A percentile compares a stretch with the other conserved stretches of the same genome.
Conservation (phyloP, 2,113 vertebrate species). For the Bambusicola thoracicus region DNA sequence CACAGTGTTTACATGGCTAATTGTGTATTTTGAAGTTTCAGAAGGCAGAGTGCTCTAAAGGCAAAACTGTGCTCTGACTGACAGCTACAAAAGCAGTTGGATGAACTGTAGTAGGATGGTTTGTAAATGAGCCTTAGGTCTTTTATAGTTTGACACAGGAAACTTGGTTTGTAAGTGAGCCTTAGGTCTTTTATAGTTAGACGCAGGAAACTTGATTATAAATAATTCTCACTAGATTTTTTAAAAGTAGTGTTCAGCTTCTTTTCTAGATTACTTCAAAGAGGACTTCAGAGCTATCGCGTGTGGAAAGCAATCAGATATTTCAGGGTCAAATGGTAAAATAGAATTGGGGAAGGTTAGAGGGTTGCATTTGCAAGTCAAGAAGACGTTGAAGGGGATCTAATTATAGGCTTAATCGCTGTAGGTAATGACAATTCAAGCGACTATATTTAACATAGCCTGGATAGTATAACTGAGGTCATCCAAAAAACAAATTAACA, state of each 20-base stretch:
- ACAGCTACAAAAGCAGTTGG: neutral
- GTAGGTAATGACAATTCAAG: slow-evolving; percentile 44
- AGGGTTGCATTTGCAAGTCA: slow-evolving; percentile 55
- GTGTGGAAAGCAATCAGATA: neutral
- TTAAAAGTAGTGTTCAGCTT: slow-evolving; percentile 2
- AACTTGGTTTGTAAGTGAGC: slow-evolving; percentile 1
- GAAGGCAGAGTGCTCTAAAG: neutral
- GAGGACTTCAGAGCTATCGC: neutral
- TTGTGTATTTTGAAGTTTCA: neutral
- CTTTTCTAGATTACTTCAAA: neutral
- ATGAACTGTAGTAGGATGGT: neutral
- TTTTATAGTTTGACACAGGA: slow-evolving; percentile 19
- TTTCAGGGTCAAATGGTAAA: slow-evolving; percentile 46
- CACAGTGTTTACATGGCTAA: neutral
- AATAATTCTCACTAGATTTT: neutral
- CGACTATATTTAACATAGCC: slow-evolving; percentile 59
- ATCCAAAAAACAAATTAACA: neutral
- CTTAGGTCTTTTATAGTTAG: neutral
- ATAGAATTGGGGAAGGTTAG: slow-evolving; percentile 40
- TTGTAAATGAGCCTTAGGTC: neutral
- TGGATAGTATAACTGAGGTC: slow-evolving; percentile 29
- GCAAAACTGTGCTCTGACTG: neutral
- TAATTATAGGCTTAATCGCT: slow-evolving; percentile 62
- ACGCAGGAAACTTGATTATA: slow-evolving; percentile 36
- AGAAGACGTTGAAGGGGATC: slow-evolving; percentile 52